Evolutionary conservation across 1,140 invertebrate genomes (phyloP).

Genomic region (Trichomalopsis sarcophagae): DNA sequence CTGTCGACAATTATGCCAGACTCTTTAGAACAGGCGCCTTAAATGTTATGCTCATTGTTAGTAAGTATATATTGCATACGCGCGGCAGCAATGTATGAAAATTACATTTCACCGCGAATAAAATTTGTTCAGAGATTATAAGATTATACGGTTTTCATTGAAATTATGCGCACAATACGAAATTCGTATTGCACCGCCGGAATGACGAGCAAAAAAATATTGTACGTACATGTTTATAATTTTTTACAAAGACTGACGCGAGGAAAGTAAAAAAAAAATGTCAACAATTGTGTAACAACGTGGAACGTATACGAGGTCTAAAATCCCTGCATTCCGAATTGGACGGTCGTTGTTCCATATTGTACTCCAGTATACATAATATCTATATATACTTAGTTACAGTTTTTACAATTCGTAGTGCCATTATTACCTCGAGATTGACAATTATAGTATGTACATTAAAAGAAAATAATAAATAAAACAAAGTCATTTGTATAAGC

Average conservation of each 20-base stretch:
- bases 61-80: background rate
- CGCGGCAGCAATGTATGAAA: background rate
- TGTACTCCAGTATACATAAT: slow-evolving; percentile 36
- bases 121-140: slow-evolving; percentile 26
- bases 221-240: slow-evolving; percentile 45
- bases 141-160: slow-evolving; percentile 22
- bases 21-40: slow-evolving; percentile 35
- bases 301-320: slow-evolving; percentile 39
- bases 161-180: slow-evolving; percentile 7
- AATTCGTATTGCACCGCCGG: background rate
- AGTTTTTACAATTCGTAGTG: slow-evolving; percentile 46
- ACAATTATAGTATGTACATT: slow-evolving; percentile 35
- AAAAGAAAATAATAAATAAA: background rate
- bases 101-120: slow-evolving; percentile 15
- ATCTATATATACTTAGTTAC: slow-evolving; percentile 38
- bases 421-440: slow-evolving; percentile 44
- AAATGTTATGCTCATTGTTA: slow-evolving; percentile 45
- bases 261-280: slow-evolving; percentile 46
- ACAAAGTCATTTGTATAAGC: background rate
- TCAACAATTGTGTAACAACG: slow-evolving; percentile 19
- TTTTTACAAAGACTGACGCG: slow-evolving; percentile 49
- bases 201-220: background rate
- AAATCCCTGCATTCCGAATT: slow-evolving; percentile 23
- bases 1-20: slow-evolving; percentile 10
- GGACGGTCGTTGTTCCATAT: slow-evolving; percentile 31